phyloP scores from a whole-genome alignment of 2,113 vertebrate genomes.

The Etheostoma spectabile region DNA sequence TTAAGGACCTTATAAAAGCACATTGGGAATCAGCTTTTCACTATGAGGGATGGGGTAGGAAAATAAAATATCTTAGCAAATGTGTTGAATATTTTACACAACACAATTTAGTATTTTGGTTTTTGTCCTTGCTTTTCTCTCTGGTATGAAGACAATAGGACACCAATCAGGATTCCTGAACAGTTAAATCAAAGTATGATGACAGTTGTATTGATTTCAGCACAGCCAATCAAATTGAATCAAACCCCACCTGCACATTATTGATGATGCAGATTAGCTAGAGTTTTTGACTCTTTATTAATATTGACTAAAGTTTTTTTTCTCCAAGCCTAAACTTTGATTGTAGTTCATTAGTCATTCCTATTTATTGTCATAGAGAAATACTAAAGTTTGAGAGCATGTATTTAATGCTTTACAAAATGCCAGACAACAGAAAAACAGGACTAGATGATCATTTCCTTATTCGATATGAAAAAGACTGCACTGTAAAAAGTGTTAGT shows the following conservation, averaged over 20 bases:
- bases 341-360: not conserved
- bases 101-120: not conserved
- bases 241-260: not conserved
- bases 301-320: slow-evolving; percentile 19
- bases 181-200: not conserved
- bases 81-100: not conserved
- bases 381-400: not conserved
- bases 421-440: not conserved
- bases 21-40: not conserved
- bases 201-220: not conserved
- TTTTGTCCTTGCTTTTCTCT: not conserved
- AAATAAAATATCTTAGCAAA: not conserved
- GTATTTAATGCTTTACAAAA: not conserved
- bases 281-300: slow-evolving; percentile 1
- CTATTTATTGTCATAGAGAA: not conserved
- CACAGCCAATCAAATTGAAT: not conserved
- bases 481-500: not conserved
- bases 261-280: not conserved
- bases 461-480: not conserved
- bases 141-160: not conserved
- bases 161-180: not conserved
- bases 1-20: not conserved
- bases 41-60: not conserved
- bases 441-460: not conserved
- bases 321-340: not conserved